Conservation (phyloP, 2,113 vertebrate species). For the Cyanoderma ruficeps region DNA sequence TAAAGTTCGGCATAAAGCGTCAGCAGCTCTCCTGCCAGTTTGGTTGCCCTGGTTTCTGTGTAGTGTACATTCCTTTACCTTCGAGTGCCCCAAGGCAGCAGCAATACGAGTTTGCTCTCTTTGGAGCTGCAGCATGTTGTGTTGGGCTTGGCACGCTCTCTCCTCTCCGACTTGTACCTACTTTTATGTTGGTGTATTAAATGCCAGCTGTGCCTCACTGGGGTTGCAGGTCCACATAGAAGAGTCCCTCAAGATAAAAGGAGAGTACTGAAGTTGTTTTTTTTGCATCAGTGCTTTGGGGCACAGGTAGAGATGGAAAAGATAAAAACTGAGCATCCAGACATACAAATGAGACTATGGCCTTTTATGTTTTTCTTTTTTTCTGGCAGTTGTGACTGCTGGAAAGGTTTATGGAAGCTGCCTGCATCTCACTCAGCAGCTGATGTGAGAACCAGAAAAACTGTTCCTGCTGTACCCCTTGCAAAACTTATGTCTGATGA, state of each 20-base stretch:
- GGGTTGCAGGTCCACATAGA: neutral
- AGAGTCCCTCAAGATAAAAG: constrained; percentile 1
- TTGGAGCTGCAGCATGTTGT: neutral
- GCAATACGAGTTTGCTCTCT: neutral
- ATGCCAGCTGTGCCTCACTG: neutral
- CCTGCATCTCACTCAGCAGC: neutral
- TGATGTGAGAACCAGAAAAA: constrained; percentile 25
- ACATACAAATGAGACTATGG: neutral
- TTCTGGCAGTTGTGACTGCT: neutral
- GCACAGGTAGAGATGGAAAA: neutral
- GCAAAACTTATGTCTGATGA: neutral
- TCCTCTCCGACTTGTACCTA: neutral
- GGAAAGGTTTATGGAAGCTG: neutral
- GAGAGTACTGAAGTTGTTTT: neutral
- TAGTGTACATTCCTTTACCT: constrained; percentile 20
- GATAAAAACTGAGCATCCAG: neutral
- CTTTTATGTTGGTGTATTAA: neutral
- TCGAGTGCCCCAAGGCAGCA: neutral
- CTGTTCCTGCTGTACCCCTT: neutral
- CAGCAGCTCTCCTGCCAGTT: neutral
- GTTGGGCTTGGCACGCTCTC: neutral
- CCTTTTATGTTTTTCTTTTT: neutral
- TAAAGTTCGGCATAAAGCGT: neutral
- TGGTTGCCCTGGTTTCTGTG: constrained; percentile 32
- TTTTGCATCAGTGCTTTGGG: constrained; percentile 13